Evolutionary conservation across 2,113 vertebrate species (phyloP), one percentile per base, ranked within the genome.

Genomic region (Chaenocephalus aceratus): DNA sequence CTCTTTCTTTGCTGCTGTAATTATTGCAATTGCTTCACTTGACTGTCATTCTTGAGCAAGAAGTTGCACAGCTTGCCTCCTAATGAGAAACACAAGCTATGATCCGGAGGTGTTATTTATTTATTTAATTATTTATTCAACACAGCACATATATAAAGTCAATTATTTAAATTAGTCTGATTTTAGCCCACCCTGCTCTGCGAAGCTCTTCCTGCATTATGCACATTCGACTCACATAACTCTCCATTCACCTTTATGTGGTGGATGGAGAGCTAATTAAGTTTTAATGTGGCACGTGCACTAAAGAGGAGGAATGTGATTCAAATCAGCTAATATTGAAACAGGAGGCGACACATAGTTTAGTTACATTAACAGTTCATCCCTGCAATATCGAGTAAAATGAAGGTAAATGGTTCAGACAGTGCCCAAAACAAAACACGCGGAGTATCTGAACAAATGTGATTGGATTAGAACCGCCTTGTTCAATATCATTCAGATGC

Each of bases 91-190:
- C 68, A 85, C 85, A 49, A 87, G 85, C 88, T 84, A 85, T 89
- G 89, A 92, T 90, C 87, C 69, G 59, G 84, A 88, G 90, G 86
- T 88, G 73, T 86, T 88, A 88, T 87, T 93, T 88, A 90, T 86
- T 91, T 92, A 90, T 93, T 88, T 85, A 89, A 89, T 91, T 91
- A 89, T 88, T 88, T 91, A 91, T 93, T 91, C 85, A 89, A 85
- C 90, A 85, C 91, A 92, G 90, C 91, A 89, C 88, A 89, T 88
- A 89, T 89, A 89, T 88, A 89, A 94, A 92, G 92, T 86, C 89
- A 94, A 90, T 95, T 93, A 94, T 94, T 90, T 89, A 93, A 88
- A 93, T 92, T 83, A 86, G 77, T 66, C 67, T 88, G 87, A 89
- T 86, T 91, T 93, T 88, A 89, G 77, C 84, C 45, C 63, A 60